These are phyloP conservation scores for Orientallactaga bullata DNA, from an alignment of 2,113 vertebrate species.

Conservation along the genomic window DNA sequence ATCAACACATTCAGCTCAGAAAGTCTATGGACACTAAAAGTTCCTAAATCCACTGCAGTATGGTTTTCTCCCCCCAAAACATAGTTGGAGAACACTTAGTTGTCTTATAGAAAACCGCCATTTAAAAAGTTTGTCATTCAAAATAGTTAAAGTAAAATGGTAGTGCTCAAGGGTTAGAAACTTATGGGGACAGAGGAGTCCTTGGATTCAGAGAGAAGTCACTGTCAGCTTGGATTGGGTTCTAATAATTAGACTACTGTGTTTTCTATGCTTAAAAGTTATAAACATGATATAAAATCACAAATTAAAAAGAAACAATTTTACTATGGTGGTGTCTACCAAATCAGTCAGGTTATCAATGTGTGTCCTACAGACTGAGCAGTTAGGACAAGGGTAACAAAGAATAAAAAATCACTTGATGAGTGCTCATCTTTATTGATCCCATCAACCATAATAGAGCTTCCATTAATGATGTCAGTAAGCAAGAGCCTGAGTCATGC, in stretches of 20 bases:
- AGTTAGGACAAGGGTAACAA: slow-evolving; percentile 34
- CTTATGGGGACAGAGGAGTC: background rate
- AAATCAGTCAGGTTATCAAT: background rate
- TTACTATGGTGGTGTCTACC: background rate
- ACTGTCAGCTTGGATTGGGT: background rate
- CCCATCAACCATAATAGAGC: background rate
- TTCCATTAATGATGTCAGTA: background rate
- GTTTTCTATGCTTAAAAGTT: background rate
- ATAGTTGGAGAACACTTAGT: background rate
- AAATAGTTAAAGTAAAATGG: background rate
- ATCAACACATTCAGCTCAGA: background rate
- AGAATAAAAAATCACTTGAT: slow-evolving; percentile 42
- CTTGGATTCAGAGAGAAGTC: background rate
- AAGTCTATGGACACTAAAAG: background rate
- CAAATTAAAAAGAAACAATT: background rate
- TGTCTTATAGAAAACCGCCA: background rate
- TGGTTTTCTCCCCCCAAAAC: background rate
- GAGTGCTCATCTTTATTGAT: slow-evolving; percentile 19
- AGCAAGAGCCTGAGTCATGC: background rate
- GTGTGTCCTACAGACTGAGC: background rate
- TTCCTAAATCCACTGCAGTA: background rate
- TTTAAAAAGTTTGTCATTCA: background rate
- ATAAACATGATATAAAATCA: background rate
- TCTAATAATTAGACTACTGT: slow-evolving; percentile 25
- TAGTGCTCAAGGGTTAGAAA: background rate